These are phyloP conservation scores for Pangasianodon gigas DNA, from an alignment of 2,113 vertebrate genomes.

Conservation along the genomic window DNA sequence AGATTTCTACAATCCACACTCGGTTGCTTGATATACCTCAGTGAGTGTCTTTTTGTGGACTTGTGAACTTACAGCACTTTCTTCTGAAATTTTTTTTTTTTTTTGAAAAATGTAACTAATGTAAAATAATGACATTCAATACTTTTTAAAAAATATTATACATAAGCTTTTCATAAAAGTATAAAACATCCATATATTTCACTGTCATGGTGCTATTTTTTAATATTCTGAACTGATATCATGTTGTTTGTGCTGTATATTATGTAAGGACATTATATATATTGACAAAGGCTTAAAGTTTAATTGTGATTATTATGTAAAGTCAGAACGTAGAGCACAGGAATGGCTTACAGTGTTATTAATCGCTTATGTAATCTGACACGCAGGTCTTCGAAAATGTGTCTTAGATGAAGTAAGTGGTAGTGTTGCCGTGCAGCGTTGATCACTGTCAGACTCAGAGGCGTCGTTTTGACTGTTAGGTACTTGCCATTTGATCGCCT, in stretches of 20 bases:
- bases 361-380: not conserved
- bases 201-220: slow-evolving; percentile 66
- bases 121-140: not conserved
- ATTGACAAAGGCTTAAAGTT: not conserved
- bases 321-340: not conserved
- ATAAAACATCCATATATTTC: slow-evolving; percentile 17
- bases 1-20: slow-evolving; percentile 18
- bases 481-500: slow-evolving; percentile 49
- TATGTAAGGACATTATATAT: not conserved
- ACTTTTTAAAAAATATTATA: slow-evolving; percentile 17
- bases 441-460: slow-evolving; percentile 27
- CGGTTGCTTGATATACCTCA: slow-evolving; percentile 70
- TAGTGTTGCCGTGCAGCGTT: not conserved
- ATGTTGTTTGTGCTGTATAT: slow-evolving; percentile 42
- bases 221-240: slow-evolving; percentile 18
- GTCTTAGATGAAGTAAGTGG: not conserved
- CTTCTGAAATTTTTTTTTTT: slow-evolving; percentile 53
- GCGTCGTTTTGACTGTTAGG: slow-evolving; percentile 46
- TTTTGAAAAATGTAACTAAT: not conserved
- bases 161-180: slow-evolving; percentile 3
- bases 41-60: slow-evolving; percentile 51
- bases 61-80: slow-evolving; percentile 73
- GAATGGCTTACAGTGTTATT: not conserved
- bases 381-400: not conserved
- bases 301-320: not conserved